Conservation (phyloP, 1,140 invertebrate genomes). For the Papilio xuthus region DNA sequence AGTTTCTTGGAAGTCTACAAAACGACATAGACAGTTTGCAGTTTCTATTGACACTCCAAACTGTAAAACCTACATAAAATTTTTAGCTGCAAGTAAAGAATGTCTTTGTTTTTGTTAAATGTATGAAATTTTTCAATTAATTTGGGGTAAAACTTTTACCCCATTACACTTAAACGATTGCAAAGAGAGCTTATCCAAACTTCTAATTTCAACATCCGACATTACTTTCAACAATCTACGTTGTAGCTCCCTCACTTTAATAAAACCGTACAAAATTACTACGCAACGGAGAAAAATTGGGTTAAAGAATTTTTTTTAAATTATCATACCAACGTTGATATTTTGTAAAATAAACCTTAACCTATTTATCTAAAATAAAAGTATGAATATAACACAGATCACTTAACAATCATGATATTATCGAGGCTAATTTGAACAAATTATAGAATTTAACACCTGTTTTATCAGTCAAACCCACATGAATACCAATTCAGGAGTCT, state of each 20-base stretch:
- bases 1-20: not conserved
- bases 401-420: too few species aligned
- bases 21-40: not conserved
- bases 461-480: too few species aligned
- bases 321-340: too few species aligned
- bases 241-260: not conserved
- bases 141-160: not conserved
- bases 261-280: not conserved
- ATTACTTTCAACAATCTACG: slow-evolving; percentile 4
- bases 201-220: slow-evolving; percentile 14
- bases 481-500: too few species aligned
- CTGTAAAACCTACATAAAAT: not conserved
- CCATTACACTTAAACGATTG: not conserved
- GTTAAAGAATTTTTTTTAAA: not conserved
- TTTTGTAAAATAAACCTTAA: too few species aligned
- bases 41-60: not conserved
- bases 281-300: not conserved
- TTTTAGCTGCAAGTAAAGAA: not conserved
- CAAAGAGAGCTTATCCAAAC: not conserved
- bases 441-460: too few species aligned
- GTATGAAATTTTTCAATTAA: not conserved
- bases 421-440: too few species aligned
- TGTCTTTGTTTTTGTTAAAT: not conserved
- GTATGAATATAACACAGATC: too few species aligned
- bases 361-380: too few species aligned